A percentile compares a stretch with the other conserved stretches of the same genome.
phyloP scores from a whole-genome alignment of 2,113 vertebrate genomes.

The Myanophis thanlyinensis region DNA sequence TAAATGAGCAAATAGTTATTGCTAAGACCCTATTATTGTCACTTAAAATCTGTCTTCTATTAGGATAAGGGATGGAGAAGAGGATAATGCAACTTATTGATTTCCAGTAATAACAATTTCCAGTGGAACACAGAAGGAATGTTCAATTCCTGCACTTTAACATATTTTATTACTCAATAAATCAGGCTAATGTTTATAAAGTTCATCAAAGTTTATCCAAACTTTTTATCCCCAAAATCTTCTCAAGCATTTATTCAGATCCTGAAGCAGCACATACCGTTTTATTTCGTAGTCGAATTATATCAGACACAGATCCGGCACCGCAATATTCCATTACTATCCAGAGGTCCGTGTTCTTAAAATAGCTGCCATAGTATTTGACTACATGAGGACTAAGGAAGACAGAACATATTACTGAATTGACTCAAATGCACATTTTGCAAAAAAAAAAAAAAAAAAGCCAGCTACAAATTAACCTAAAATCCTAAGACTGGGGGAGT shows the following conservation, averaged over 20 bases:
- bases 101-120: neutral
- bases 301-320: constrained; percentile 91
- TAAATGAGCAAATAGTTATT: neutral
- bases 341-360: constrained; percentile 96
- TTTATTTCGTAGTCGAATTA: constrained; percentile 92
- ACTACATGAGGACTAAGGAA: constrained; percentile 84
- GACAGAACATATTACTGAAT: neutral
- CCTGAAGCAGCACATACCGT: constrained; percentile 75
- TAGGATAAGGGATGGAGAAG: neutral
- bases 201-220: neutral
- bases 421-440: neutral
- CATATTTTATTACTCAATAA: neutral
- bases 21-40: neutral
- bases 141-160: neutral
- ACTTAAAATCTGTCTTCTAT: neutral
- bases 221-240: neutral
- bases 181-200: neutral
- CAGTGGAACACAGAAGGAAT: neutral
- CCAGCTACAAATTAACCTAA: neutral
- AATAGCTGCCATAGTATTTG: constrained; percentile 94
- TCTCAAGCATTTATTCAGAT: neutral
- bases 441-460: neutral
- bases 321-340: constrained; percentile 98
- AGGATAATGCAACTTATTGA: neutral
- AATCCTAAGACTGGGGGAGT: constrained; percentile 5